Base-by-base conservation (phyloP, 2,797 vertebrate genomes). In the Manis pentadactyla region DNA sequence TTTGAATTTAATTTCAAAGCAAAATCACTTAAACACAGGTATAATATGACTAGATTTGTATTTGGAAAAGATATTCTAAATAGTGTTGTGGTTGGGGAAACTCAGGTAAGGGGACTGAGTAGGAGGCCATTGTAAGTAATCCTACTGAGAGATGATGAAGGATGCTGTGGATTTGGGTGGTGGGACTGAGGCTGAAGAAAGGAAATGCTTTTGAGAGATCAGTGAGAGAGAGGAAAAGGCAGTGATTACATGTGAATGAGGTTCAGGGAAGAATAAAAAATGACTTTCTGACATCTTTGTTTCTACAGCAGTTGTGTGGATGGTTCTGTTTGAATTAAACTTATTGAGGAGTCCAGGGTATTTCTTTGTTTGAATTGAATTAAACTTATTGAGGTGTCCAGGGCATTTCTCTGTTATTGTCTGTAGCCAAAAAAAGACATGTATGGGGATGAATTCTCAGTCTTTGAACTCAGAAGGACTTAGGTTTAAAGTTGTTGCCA, bases 161-260 rank as follows among this genome's bases (percentile, higher is more conserved):
- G 7, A 29, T 39, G 8, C 7, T 87, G 12, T 81, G 46, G 37
- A 10, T 53, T 25, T 7, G 11, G 5, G 31, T 55, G 49, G n/a
- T 39, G 23, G 34, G 64, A 69, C 7, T 29, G 39, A 73, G 19
- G 82, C 5, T 18, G 4, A 19, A 53, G 21, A 37, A 57, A n/a
- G 53, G 25, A 19, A 10, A 0, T 21, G 13, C 9, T 34, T 85
- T 34, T 63, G 23, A 69, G 61, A 82, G 63, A 51, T 1, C 1
- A 0, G 0, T 42, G 17, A 46, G 5, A 46, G 7, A 1, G 0
- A n/a, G 21, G n/a, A 29, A 39, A 12, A 75, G 3, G 18, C 9
- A 1, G 18, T 57, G 21, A 29, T 21, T 63, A 13, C 8, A 4
- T 3, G 10, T 1, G 3, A 18, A 1, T 37, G 74, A 51, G 4